Conservation (phyloP, 2,113 vertebrate genomes). For the Nymphicus hollandicus region DNA sequence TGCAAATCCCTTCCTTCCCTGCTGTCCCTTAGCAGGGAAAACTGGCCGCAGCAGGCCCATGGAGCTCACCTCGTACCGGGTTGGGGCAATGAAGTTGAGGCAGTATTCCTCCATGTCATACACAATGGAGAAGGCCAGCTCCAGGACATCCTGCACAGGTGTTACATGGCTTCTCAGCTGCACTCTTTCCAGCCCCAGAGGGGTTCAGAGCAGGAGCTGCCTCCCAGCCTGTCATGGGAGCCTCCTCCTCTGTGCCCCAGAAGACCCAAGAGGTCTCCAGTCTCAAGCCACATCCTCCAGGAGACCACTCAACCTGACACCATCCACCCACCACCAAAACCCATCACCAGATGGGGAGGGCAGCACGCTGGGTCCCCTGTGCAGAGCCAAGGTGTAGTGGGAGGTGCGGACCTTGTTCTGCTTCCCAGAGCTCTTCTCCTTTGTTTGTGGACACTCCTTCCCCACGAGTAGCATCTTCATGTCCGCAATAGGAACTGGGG, state of each 20-base stretch:
- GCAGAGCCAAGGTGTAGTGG: not conserved
- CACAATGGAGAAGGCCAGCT: constrained; percentile 90
- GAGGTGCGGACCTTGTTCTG: constrained; percentile 88
- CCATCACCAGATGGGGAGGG: not conserved
- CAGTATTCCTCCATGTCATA: constrained; percentile 89
- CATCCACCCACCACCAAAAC: not conserved
- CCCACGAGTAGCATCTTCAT: constrained; percentile 89
- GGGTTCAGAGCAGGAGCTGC: not conserved
- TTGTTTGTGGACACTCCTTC: constrained; percentile 92
- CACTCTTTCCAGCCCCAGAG: rapidly evolving
- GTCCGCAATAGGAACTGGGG: constrained; percentile 88
- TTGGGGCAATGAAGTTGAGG: constrained; percentile 92
- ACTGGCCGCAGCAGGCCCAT: rapidly evolving
- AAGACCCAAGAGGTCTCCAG: not conserved
- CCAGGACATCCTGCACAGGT: constrained; percentile 82
- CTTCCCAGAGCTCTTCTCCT: constrained; percentile 90
- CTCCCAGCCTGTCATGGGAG: not conserved
- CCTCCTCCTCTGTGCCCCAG: not conserved
- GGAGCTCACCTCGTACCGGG: constrained; percentile 86
- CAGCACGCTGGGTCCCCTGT: not conserved
- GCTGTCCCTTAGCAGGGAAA: not conserved
- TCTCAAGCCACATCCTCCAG: not conserved
- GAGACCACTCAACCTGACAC: not conserved
- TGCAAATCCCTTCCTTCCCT: not conserved
- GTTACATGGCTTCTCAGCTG: not conserved